A percentile compares a stretch with the other conserved stretches of the same genome.
These are phyloP conservation scores for Fundulus diaphanus DNA, from an alignment of 2,797 vertebrate genomes.

Conservation along the genomic window DNA sequence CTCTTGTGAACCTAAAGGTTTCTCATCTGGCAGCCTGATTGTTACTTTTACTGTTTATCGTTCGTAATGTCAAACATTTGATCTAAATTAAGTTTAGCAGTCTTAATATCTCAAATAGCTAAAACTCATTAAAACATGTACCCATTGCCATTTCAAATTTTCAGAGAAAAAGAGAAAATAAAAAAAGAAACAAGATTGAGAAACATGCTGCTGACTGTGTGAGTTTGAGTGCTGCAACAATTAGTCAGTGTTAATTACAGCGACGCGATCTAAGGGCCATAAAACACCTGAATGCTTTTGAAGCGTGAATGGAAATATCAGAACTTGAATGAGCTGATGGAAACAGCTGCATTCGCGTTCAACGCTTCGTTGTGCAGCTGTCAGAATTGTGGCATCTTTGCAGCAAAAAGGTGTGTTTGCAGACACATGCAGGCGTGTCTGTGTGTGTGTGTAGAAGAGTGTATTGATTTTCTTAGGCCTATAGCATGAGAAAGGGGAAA, in stretches of 20 bases:
- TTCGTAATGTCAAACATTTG: neutral
- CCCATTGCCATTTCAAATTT: neutral
- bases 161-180: neutral
- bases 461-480: conserved; percentile 74
- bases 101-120: neutral
- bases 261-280: neutral
- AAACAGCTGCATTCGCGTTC: conserved; percentile 22
- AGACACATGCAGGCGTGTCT: conserved; percentile 13
- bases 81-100: neutral
- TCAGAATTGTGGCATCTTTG: conserved; percentile 52
- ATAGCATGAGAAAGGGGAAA: conserved; percentile 66
- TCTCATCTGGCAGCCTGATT: neutral
- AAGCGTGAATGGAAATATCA: conserved; percentile 15
- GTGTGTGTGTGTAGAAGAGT: neutral
- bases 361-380: conserved; percentile 29
- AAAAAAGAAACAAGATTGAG: neutral
- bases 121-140: neutral
- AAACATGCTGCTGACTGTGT: conserved; percentile 15
- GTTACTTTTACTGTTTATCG: neutral
- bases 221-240: conserved; percentile 14
- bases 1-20: neutral
- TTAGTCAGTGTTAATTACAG: conserved; percentile 25
- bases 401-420: conserved; percentile 33
- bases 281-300: conserved; percentile 18
- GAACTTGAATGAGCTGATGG: conserved; percentile 6